Percentiles rank a stretch among this genome's conserved stretches.
Evolutionary conservation across 2,113 vertebrate genomes (phyloP).

Genomic region (Sitta europaea): DNA sequence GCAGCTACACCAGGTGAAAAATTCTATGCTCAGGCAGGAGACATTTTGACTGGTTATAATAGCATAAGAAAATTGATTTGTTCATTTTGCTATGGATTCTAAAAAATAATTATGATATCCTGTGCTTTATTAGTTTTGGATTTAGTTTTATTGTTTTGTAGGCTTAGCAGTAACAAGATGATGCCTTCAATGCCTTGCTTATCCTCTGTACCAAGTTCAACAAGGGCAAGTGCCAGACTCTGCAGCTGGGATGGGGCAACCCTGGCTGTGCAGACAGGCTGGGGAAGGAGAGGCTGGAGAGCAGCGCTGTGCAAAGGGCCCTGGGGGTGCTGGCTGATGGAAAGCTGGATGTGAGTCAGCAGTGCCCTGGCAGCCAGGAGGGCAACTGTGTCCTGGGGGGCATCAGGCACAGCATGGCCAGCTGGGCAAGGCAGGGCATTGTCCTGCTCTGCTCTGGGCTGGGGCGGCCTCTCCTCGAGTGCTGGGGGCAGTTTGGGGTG

Average conservation of each 20-base stretch:
- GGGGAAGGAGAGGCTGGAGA: neutral
- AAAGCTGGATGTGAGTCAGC: neutral
- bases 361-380: neutral
- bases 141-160: neutral
- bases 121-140: neutral
- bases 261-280: rapidly evolving
- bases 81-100: neutral
- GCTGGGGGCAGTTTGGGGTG: neutral
- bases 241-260: neutral
- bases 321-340: neutral
- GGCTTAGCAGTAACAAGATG: neutral
- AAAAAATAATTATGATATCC: neutral
- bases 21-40: neutral
- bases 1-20: neutral
- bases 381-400: neutral
- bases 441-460: neutral
- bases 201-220: neutral
- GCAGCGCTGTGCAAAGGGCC: neutral
- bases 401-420: neutral
- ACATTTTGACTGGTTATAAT: neutral
- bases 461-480: rapidly evolving
- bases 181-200: neutral
- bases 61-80: neutral
- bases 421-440: neutral
- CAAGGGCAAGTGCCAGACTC: rapidly evolving